Conservation (phyloP, 92 coral and sea anemone species). For the Zoanthus sociatus region DNA sequence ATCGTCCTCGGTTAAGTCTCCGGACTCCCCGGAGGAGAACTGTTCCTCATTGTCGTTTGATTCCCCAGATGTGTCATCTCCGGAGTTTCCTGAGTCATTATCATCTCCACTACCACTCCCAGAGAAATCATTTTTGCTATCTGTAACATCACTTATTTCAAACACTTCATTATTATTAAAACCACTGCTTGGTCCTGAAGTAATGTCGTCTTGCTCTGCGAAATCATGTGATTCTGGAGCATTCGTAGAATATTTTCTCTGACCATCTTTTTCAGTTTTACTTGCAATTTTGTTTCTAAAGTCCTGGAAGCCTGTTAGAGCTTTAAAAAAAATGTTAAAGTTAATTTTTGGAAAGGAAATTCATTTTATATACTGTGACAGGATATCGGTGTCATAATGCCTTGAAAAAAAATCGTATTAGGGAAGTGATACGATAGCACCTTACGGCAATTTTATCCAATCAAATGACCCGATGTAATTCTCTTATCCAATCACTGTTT, state of each 20-base stretch:
- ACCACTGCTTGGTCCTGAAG: neutral
- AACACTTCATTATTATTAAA: neutral
- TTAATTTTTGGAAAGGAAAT: neutral
- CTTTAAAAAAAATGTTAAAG: neutral
- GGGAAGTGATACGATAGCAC: too few relatives aligned
- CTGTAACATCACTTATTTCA: too few relatives aligned
- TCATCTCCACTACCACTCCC: neutral
- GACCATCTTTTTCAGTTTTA: constrained; percentile 1
- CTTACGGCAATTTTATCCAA: too few relatives aligned
- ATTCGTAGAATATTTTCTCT: neutral
- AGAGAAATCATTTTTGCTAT: neutral
- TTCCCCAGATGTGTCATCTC: neutral
- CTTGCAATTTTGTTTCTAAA: constrained; percentile 50
- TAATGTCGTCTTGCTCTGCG: neutral
- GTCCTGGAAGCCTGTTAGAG: neutral
- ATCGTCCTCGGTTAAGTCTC: neutral
- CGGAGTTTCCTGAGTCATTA: constrained; percentile 10
- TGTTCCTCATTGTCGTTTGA: neutral
- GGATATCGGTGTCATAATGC: too few relatives aligned
- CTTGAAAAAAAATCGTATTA: too few relatives aligned
- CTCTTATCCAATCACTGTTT: too few relatives aligned
- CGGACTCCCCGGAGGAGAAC: neutral
- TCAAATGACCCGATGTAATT: too few relatives aligned
- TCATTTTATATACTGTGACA: too few relatives aligned
- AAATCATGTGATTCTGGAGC: neutral